Percentiles rank a stretch among this genome's conserved stretches.
These are phyloP conservation scores for Mormyrus iriodes DNA, from an alignment of 2,113 vertebrate genomes.

Conservation along the genomic window DNA sequence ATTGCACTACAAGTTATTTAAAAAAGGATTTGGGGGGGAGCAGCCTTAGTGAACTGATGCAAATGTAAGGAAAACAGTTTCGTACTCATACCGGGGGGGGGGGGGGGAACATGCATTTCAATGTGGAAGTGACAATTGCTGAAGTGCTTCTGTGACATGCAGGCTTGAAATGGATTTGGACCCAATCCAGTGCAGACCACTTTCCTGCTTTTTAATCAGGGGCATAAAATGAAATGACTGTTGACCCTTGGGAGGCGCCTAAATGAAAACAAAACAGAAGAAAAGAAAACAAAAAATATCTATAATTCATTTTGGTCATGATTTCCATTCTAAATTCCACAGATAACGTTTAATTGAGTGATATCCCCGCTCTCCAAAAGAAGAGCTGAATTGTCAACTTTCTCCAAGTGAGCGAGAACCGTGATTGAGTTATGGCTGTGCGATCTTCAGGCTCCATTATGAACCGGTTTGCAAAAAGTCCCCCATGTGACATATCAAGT, in stretches of 20 bases:
- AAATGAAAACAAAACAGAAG: neutral
- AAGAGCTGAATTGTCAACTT: neutral
- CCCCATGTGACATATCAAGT: neutral
- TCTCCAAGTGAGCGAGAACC: neutral
- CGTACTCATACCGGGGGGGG: neutral
- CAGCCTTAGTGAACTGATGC: neutral
- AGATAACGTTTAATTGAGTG: neutral
- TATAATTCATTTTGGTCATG: neutral
- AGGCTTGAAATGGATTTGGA: constrained; percentile 10
- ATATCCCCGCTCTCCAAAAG: neutral
- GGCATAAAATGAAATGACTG: constrained; percentile 2
- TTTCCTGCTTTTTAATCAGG: constrained; percentile 10
- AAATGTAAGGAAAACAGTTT: neutral
- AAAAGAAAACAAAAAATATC: neutral
- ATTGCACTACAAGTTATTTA: neutral
- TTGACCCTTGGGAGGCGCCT: neutral
- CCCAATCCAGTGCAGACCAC: neutral
- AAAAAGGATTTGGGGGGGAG: neutral
- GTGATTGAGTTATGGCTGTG: neutral
- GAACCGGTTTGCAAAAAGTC: neutral
- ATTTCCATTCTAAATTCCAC: neutral
- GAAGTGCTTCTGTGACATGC: neutral
- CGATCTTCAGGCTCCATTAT: neutral
- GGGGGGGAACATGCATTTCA: neutral
- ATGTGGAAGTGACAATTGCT: constrained; percentile 9